Evolutionary conservation across 2,113 vertebrate genomes (phyloP).

Genomic region (Micromys minutus): DNA sequence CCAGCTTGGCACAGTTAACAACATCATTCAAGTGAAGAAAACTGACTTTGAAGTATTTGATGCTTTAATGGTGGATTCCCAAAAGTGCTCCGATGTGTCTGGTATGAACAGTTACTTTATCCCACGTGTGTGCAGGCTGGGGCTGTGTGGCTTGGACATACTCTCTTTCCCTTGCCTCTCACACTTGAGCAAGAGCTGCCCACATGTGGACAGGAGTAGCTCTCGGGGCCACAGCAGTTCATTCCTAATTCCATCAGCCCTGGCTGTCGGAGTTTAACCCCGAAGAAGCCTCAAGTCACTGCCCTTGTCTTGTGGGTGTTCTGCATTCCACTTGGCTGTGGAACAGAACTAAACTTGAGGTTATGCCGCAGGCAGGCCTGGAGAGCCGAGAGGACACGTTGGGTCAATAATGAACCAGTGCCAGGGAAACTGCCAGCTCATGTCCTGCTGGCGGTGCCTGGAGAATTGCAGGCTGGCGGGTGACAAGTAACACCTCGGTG

Average conservation of each 20-base stretch:
- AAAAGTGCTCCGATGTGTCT: constrained; percentile 93
- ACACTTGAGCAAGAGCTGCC: constrained; percentile 7
- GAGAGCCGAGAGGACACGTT: not conserved
- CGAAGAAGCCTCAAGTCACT: not conserved
- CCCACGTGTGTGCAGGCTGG: constrained; percentile 29
- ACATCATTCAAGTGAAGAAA: constrained; percentile 95
- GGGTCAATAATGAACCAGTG: not conserved
- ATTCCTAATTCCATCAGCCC: not conserved
- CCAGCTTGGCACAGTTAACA: constrained; percentile 96
- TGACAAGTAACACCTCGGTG: not conserved
- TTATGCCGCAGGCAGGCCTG: not conserved
- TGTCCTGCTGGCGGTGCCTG: not conserved
- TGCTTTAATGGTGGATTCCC: constrained; percentile 96
- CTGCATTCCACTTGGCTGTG: not conserved
- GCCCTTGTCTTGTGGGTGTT: not conserved
- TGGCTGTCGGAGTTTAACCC: not conserved
- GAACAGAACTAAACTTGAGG: not conserved
- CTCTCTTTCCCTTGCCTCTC: constrained; percentile 45
- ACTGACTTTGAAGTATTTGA: constrained; percentile 99
- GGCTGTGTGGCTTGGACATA: not conserved
- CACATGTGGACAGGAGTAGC: not conserved
- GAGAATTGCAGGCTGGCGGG: not conserved
- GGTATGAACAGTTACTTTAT: constrained; percentile 86
- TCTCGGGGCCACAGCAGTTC: not conserved
- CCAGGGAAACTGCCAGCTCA: not conserved